phyloP scores from a whole-genome alignment of 2,888 invertebrate genomes.

The Drosophila ochracea region DNA sequence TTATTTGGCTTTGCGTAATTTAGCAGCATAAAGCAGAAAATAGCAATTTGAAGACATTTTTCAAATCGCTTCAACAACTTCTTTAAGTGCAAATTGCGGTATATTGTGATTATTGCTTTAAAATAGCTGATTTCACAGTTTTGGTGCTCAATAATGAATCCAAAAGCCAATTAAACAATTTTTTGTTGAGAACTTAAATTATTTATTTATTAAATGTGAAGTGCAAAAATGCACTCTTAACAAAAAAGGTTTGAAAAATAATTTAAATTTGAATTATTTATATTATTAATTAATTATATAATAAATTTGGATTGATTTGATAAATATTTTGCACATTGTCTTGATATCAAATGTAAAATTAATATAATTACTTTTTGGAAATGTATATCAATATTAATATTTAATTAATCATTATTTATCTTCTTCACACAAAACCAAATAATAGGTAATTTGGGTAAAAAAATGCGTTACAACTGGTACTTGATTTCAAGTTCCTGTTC shows the following conservation, averaged over 20 bases:
- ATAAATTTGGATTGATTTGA: background rate
- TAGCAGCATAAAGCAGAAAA: conserved; percentile 54
- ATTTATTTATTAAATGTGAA: background rate
- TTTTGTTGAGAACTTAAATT: background rate
- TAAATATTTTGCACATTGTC: background rate
- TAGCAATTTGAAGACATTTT: conserved; percentile 46
- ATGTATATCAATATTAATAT: no score
- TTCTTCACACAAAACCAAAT: background rate
- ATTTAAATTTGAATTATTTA: no score
- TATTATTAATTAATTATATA: background rate
- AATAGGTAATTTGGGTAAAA: no score
- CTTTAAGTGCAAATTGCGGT: conserved; percentile 31
- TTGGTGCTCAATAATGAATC: background rate
- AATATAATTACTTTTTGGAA: background rate
- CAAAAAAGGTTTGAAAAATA: background rate
- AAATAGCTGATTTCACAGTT: conserved; percentile 5
- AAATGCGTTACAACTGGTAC: background rate
- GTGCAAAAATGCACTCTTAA: background rate
- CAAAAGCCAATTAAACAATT: background rate
- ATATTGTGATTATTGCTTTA: conserved; percentile 35
- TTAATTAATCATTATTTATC: background rate
- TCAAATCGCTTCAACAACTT: conserved; percentile 14
- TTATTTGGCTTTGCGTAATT: conserved; percentile 68
- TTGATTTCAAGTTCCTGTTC: background rate
- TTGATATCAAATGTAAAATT: background rate